Percentiles rank a stretch among this genome's conserved stretches.
These are phyloP conservation scores for Tachysurus fulvidraco DNA, from an alignment of 2,113 vertebrate genomes.

Conservation along the genomic window DNA sequence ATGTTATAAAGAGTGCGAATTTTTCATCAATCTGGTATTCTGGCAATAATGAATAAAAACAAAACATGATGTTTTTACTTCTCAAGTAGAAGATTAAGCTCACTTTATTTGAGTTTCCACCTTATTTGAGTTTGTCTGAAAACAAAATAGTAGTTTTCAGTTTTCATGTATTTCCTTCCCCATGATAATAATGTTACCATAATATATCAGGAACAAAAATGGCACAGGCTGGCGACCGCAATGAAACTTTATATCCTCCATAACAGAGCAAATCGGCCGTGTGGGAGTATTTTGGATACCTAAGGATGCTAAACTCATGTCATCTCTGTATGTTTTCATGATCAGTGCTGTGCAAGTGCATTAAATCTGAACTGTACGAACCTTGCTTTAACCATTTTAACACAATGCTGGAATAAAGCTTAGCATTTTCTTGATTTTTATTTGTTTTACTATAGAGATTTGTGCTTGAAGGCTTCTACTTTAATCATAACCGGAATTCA, in stretches of 20 bases:
- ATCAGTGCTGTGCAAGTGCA: neutral
- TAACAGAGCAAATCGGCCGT: neutral
- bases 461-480: neutral
- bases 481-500: neutral
- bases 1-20: neutral
- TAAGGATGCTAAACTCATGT: neutral
- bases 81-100: neutral
- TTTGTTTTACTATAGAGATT: neutral
- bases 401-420: neutral
- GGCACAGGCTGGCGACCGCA: neutral
- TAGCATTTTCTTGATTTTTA: neutral
- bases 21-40: neutral
- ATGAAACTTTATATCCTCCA: neutral
- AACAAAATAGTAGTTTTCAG: neutral
- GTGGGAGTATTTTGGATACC: neutral
- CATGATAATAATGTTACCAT: neutral
- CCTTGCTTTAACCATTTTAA: neutral
- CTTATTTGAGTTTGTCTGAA: neutral
- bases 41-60: neutral
- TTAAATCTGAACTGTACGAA: neutral
- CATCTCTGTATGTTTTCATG: neutral
- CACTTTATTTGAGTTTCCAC: neutral
- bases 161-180: neutral
- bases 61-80: neutral
- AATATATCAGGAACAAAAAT: constrained; percentile 1